Conservation (phyloP, 2,888 invertebrate genomes). For the Drosophila infuscata region DNA sequence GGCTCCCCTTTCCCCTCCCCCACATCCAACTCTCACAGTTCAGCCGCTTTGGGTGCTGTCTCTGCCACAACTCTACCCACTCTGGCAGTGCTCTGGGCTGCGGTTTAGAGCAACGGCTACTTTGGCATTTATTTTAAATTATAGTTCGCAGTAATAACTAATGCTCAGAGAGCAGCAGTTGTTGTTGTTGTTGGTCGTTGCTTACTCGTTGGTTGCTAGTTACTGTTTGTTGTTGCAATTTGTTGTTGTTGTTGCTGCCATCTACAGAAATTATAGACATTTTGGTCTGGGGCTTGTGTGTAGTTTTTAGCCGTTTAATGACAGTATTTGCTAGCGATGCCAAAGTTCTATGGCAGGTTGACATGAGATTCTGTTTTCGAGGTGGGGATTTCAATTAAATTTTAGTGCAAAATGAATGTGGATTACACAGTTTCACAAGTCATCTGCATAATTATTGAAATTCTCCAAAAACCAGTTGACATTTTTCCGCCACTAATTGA, state of each 20-base stretch:
- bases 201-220: constrained; percentile 24
- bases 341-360: constrained; percentile 49
- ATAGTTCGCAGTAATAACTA: constrained; percentile 77
- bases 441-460: constrained; percentile 71
- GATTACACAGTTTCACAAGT: constrained; percentile 65
- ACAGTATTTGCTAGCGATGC: constrained; percentile 46
- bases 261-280: constrained; percentile 72
- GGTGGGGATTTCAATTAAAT: constrained; percentile 62
- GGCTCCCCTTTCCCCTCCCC: constrained; percentile 41
- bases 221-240: constrained; percentile 12
- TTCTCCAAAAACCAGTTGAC: constrained; percentile 58
- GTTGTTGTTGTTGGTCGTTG: constrained; percentile 12
- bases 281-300: constrained; percentile 45
- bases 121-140: constrained; percentile 80
- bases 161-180: constrained; percentile 60
- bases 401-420: constrained; percentile 58
- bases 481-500: constrained; percentile 70
- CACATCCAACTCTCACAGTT: not conserved
- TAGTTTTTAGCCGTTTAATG: constrained; percentile 60
- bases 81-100: constrained; percentile 54
- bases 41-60: not conserved
- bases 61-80: constrained; percentile 34
- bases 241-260: constrained; percentile 52
- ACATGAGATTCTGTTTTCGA: constrained; percentile 32
- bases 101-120: constrained; percentile 75